Base-by-base conservation (phyloP, 2,113 vertebrate species). In the Antennarius striatus region DNA sequence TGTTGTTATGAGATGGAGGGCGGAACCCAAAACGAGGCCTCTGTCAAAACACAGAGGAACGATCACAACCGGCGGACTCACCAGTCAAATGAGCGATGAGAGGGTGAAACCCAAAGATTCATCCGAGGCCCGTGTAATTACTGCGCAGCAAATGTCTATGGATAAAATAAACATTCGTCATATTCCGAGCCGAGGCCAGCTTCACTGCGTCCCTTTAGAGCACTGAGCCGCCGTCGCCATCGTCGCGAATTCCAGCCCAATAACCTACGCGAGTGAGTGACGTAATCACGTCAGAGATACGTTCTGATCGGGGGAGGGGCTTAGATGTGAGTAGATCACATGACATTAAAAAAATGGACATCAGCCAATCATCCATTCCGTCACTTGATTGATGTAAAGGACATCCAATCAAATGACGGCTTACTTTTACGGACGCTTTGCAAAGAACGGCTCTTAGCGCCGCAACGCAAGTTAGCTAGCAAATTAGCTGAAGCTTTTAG, bases 1-100 rank as follows among this genome's bases (percentile, higher is more conserved):
- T 93, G 92, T 92, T 91, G 91, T 93, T 89, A 75, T 90, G 92
- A 92, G 91, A 89, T 90, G 86, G 91, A 91, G 91, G 91, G 92
- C 91, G 91, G 92, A 92, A 86, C 91, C 92, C 91, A 57, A 67
- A 54, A 55, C 83, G 70, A 93, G 92, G 92, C 92, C 92, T 91
- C 88, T 80, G 85, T 92, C 90, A 89, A 87, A 92, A 92, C 91
- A 90, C 80, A 88, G 48, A 84, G 64, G 49, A 73, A 63, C 60
- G 68, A 52, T 61, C n/a, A 39, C 82, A 64, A 28, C 80, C 79
- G 56, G 75, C 56, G 43, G 46, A 91, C 92, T 90, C 86, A 92
- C 92, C 91, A 54, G 52, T 17, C 30, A 72, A 77, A 56, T 56
- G 36, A 72, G 59, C 3, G 70, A 43, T 4, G 74, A 57, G 55